Evolutionary conservation across 1,140 invertebrate species (phyloP).

Genomic region (Tenebrio molitor): DNA sequence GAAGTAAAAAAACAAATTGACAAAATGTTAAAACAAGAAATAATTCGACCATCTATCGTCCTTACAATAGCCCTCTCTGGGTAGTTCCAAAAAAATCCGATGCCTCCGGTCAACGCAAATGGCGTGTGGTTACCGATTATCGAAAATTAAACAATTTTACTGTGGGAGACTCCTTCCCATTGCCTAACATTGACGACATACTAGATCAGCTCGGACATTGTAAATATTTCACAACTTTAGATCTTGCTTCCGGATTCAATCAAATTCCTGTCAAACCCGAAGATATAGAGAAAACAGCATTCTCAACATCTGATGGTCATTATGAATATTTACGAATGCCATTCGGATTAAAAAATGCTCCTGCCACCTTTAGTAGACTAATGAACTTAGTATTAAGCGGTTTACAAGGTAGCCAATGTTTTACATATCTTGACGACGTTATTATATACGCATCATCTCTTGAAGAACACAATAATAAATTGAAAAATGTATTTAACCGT

Average conservation of each 20-base stretch:
- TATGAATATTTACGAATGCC: constrained; percentile 63
- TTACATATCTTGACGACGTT: too few relatives aligned
- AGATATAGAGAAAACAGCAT: constrained; percentile 68
- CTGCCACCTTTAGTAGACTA: constrained; percentile 62
- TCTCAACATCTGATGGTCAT: constrained; percentile 61
- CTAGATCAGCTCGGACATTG: constrained; percentile 66
- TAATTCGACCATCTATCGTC: neutral
- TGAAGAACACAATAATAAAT: constrained; percentile 55
- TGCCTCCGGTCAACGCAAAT: constrained; percentile 58
- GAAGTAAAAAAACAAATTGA: constrained; percentile 65
- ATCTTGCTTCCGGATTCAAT: constrained; percentile 69
- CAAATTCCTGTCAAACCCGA: constrained; percentile 66
- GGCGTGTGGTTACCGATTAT: constrained; percentile 65
- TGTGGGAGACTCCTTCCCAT: constrained; percentile 65
- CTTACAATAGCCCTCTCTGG: constrained; percentile 28
- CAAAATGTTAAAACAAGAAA: constrained; percentile 61
- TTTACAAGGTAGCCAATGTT: too few relatives aligned
- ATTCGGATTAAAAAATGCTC: constrained; percentile 63
- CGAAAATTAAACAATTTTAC: constrained; percentile 63
- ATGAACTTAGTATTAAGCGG: constrained; percentile 64
- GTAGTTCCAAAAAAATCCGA: constrained; percentile 59
- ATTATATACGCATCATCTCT: constrained; percentile 63
- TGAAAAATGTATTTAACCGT: constrained; percentile 62
- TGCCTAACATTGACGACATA: constrained; percentile 70
- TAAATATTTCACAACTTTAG: constrained; percentile 68